A percentile compares a stretch with the other conserved stretches of the same genome.
Evolutionary conservation across 2,797 vertebrate species (phyloP).

Genomic region (Anas bernieri): DNA sequence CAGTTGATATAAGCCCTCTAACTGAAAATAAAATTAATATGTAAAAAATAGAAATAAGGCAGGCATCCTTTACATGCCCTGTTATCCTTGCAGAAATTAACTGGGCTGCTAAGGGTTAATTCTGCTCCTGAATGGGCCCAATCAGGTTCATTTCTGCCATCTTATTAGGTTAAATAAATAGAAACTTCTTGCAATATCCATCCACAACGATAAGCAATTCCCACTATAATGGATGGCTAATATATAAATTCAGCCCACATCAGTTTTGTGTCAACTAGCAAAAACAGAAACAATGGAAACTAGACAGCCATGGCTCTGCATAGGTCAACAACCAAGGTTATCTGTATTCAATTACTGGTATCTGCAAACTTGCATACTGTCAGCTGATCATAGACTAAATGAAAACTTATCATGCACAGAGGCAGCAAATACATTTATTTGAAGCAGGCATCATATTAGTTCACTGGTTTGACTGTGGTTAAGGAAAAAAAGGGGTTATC

Average conservation of each 20-base stretch:
- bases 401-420: constrained; percentile 80
- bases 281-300: constrained; percentile 79
- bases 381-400: constrained; percentile 79
- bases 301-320: constrained; percentile 75
- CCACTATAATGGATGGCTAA: constrained; percentile 73
- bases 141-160: constrained; percentile 68
- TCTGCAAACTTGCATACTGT: constrained; percentile 83
- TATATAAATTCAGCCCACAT: constrained; percentile 78
- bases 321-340: constrained; percentile 84
- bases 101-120: constrained; percentile 48
- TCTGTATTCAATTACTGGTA: constrained; percentile 83
- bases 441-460: constrained; percentile 78
- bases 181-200: constrained; percentile 73
- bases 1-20: not conserved
- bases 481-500: constrained; percentile 53
- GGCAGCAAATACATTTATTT: constrained; percentile 81
- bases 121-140: not conserved
- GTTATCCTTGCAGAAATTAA: not conserved
- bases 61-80: not conserved
- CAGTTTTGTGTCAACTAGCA: constrained; percentile 75
- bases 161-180: constrained; percentile 76
- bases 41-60: not conserved
- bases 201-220: constrained; percentile 77
- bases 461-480: constrained; percentile 68
- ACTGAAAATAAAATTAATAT: not conserved